Evolutionary conservation across 2,888 invertebrate genomes (phyloP).

Genomic region (Pachymerium ferrugineum): DNA sequence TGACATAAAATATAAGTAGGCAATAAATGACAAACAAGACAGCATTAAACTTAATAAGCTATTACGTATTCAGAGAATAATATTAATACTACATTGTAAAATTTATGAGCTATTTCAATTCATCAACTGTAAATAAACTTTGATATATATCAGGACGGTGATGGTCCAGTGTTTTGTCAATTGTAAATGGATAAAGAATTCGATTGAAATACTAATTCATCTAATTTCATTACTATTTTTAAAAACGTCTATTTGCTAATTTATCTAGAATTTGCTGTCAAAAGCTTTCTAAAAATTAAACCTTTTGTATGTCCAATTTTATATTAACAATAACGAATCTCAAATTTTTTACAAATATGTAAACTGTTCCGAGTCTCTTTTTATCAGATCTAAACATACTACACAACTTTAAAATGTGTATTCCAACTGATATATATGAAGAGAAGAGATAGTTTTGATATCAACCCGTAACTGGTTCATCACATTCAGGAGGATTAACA

Average conservation of each 20-base stretch:
- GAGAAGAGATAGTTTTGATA: too few species aligned
- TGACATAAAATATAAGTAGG: not conserved
- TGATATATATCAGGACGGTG: not conserved
- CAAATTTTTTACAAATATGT: too few species aligned
- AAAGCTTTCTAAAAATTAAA: not conserved
- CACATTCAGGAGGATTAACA: constrained; percentile 45
- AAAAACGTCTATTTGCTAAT: not conserved
- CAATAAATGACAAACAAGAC: too few species aligned
- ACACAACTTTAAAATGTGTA: too few species aligned
- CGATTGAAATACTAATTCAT: not conserved
- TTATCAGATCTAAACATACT: too few species aligned
- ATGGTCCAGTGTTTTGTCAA: not conserved
- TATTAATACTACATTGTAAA: too few species aligned
- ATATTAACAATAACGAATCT: constrained; percentile 4
- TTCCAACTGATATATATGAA: too few species aligned
- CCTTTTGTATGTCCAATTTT: too few species aligned
- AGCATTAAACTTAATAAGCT: not conserved
- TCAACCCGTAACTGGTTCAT: constrained; percentile 15
- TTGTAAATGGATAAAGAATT: constrained; percentile 1
- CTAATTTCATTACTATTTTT: not conserved
- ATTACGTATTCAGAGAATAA: too few species aligned
- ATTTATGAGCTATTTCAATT: too few species aligned
- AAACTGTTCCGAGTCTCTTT: too few species aligned
- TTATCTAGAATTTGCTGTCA: not conserved
- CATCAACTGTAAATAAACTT: not conserved